Evolutionary conservation across 2,888 invertebrate species (phyloP).

Genomic region (Torymus aiolomorphi): DNA sequence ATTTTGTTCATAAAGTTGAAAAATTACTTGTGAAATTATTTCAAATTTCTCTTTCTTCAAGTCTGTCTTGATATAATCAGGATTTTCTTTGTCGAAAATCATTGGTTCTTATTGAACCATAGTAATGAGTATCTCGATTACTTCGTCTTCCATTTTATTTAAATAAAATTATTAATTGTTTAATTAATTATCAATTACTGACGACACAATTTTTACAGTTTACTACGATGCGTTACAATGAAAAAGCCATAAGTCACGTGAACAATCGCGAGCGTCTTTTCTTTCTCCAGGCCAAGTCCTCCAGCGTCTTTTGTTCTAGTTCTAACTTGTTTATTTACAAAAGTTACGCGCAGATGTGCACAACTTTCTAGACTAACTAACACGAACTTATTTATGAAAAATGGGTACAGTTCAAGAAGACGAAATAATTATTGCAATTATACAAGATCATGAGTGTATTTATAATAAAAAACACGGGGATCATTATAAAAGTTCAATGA

Average conservation of each 20-base stretch:
- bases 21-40: neutral
- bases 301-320: too few relatives aligned
- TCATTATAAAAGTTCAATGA: neutral
- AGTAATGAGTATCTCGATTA: neutral
- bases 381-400: too few relatives aligned
- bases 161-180: neutral
- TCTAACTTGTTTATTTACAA: neutral
- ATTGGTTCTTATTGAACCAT: slow-evolving; percentile 5
- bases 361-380: too few relatives aligned
- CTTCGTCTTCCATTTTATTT: neutral
- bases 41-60: neutral
- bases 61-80: neutral
- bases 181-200: neutral
- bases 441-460: neutral
- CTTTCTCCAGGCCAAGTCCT: neutral
- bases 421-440: neutral
- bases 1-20: neutral
- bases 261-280: neutral
- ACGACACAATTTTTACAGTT: too few relatives aligned
- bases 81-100: neutral
- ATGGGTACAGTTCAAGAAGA: neutral
- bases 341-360: neutral
- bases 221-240: too few relatives aligned
- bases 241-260: neutral
- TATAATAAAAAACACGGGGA: neutral